Evolutionary conservation across 2,113 vertebrate species (phyloP).

Genomic region (Ammodytes marinus): DNA sequence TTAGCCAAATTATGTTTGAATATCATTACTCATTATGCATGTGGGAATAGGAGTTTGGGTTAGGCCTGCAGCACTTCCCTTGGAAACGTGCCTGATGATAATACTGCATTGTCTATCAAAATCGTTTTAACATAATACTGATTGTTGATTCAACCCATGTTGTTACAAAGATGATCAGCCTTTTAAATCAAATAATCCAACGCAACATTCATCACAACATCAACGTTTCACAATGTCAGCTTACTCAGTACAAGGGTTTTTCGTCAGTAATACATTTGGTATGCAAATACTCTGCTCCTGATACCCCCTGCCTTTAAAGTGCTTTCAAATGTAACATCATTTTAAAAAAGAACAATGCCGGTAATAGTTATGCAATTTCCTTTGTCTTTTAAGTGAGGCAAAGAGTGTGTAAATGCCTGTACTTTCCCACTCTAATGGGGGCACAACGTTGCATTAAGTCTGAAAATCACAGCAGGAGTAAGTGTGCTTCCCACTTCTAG

Average conservation of each 20-base stretch:
- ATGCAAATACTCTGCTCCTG: neutral
- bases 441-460: neutral
- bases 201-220: neutral
- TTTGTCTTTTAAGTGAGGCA: too few relatives aligned
- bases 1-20: conserved; percentile 46
- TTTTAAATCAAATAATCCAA: neutral
- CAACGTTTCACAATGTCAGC: neutral
- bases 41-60: neutral
- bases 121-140: neutral
- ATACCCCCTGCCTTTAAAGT: neutral
- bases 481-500: neutral
- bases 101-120: neutral
- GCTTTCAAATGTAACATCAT: neutral
- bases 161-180: neutral
- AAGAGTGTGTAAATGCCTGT: neutral
- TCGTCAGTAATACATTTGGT: neutral
- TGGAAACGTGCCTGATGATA: neutral
- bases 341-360: too few relatives aligned
- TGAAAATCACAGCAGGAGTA: neutral
- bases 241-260: neutral
- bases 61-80: neutral
- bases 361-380: too few relatives aligned
- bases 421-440: neutral
- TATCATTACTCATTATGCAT: neutral
- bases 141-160: neutral